Evolutionary conservation across 1,140 invertebrate genomes (phyloP), one percentile per base, ranked within the genome.

Genomic region (Saccostrea glomerata): DNA sequence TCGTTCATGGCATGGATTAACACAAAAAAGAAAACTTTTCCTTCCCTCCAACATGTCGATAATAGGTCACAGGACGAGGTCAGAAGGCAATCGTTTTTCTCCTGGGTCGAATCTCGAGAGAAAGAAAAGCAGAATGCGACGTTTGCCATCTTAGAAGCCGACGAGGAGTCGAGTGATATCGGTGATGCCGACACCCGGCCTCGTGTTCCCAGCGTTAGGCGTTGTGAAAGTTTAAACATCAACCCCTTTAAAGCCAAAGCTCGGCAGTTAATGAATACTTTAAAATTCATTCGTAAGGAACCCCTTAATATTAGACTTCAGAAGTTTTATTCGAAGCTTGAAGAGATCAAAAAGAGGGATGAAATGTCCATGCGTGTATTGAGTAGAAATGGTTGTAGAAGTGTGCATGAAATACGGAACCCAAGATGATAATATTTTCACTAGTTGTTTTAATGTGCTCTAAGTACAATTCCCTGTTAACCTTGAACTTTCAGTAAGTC

Each of bases 1-100:
- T 90, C 89, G 0, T 90, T 90, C 55, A 63, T 90, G n/a, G 87
- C 89, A n/a, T 90, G 89, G 89, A 56, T 88, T 20, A 84, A 88
- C 30, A 87, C 86, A 13, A 87, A 90, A 36, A 83, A 47, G 13
- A 60, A 77, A 13, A 6, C 73, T 9, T 66, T 86, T 23, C 85
- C 85, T 1, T 23, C 36, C 9, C 70, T 25, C 73, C 17, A 47
- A 73, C 66, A 77, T 25, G 85, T 54, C 20, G 47, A 17, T 17
- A 73, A 23, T 36, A 77, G 11, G n/a, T 25, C 63, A 77, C 13
- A 54, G 23, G 40, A 47, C 17, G 85, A 86, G 15, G 63, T 47
- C 36, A 40, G 85, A 55, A 40, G 85, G 20, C 36, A 73, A 17
- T 86, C 85, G 13, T 86, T 86, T 66, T 55, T 86, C 25, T 73